These are phyloP conservation scores for Solenodon paradoxus DNA, from an alignment of 2,113 vertebrate species.

Conservation along the genomic window DNA sequence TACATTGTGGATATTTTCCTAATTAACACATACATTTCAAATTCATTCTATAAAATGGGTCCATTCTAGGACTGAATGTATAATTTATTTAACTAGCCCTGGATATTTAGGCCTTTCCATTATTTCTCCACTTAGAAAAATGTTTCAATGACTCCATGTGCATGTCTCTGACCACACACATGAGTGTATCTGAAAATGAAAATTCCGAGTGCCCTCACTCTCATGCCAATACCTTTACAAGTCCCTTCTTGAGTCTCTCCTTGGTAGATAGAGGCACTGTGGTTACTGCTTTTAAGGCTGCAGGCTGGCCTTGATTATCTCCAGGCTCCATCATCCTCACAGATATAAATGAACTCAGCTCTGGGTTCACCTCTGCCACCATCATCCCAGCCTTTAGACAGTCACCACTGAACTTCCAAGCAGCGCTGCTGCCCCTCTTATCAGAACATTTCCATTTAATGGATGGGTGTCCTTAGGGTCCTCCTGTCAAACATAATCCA, in stretches of 20 bases:
- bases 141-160: neutral
- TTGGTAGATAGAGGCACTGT: neutral
- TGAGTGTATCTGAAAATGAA: neutral
- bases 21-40: neutral
- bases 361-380: neutral
- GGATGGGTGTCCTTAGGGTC: neutral
- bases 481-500: neutral
- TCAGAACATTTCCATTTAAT: neutral
- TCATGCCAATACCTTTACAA: neutral
- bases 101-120: neutral
- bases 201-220: neutral
- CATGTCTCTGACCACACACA: neutral
- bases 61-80: neutral
- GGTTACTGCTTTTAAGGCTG: neutral
- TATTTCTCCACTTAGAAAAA: neutral
- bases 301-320: neutral
- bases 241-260: neutral
- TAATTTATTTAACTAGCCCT: neutral
- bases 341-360: neutral
- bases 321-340: neutral
- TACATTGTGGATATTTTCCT: neutral
- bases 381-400: neutral
- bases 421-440: too few species aligned
- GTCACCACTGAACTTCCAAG: neutral
- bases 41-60: neutral